Conservation (phyloP, 2,113 vertebrate genomes). For the Theropithecus gelada region DNA sequence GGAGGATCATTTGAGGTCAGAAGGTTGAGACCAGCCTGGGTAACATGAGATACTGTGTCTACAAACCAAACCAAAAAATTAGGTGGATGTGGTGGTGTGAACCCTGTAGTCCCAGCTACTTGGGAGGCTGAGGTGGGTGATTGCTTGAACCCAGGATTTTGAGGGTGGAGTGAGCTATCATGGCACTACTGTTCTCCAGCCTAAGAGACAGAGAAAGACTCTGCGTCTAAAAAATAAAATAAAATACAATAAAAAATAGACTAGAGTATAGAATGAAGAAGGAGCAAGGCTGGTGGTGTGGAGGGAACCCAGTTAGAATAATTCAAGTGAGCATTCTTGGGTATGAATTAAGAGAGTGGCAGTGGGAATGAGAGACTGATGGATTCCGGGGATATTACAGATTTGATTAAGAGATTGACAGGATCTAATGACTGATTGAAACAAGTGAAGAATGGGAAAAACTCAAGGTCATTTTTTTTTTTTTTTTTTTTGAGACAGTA, state of each 20-base stretch:
- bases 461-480: background rate
- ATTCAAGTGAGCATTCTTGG: background rate
- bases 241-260: background rate
- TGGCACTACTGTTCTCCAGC: background rate
- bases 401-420: background rate
- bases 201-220: background rate
- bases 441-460: background rate
- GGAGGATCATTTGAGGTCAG: background rate
- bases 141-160: background rate
- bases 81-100: background rate
- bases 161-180: background rate
- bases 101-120: background rate
- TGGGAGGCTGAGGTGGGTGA: background rate
- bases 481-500: background rate
- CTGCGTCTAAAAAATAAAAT: background rate
- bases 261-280: background rate
- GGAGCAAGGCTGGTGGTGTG: background rate
- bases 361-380: background rate
- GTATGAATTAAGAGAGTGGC: background rate
- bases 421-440: background rate
- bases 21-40: background rate
- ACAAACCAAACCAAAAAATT: background rate
- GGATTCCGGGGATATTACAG: background rate
- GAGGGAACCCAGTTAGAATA: background rate
- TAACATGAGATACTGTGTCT: background rate